Evolutionary conservation across 2,113 vertebrate genomes (phyloP).

Genomic region (Charina bottae): DNA sequence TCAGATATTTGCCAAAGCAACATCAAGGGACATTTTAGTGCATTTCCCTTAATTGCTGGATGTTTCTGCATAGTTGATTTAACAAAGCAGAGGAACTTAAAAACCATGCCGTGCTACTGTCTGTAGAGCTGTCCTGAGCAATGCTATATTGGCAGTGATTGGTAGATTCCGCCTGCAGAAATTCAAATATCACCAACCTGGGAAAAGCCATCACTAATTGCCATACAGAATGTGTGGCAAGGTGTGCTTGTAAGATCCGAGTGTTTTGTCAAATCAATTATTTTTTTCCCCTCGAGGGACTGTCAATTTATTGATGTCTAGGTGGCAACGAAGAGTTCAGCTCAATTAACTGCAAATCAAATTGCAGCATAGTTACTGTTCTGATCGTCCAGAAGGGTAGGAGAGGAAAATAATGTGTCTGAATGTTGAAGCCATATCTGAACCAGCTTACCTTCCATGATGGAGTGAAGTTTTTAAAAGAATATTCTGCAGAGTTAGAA

Average conservation of each 20-base stretch:
- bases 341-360: too few species aligned
- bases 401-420: too few species aligned
- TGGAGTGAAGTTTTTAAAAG: not conserved
- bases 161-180: not conserved
- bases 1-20: not conserved
- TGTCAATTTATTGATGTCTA: not conserved
- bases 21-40: not conserved
- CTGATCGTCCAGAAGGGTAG: too few species aligned
- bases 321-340: too few species aligned
- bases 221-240: not conserved
- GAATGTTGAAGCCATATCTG: too few species aligned
- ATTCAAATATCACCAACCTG: not conserved
- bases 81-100: not conserved
- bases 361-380: too few species aligned
- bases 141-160: not conserved
- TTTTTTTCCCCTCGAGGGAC: not conserved
- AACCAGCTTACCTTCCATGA: not conserved
- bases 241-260: not conserved
- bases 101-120: not conserved
- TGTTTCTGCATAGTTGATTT: not conserved
- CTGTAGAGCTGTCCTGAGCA: not conserved
- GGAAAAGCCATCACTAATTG: not conserved
- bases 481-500: not conserved
- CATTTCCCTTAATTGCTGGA: not conserved
- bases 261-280: not conserved